Percentiles rank a stretch among this genome's conserved stretches.
phyloP scores from a whole-genome alignment of 1,140 invertebrate genomes.

The Plodia interpunctella region DNA sequence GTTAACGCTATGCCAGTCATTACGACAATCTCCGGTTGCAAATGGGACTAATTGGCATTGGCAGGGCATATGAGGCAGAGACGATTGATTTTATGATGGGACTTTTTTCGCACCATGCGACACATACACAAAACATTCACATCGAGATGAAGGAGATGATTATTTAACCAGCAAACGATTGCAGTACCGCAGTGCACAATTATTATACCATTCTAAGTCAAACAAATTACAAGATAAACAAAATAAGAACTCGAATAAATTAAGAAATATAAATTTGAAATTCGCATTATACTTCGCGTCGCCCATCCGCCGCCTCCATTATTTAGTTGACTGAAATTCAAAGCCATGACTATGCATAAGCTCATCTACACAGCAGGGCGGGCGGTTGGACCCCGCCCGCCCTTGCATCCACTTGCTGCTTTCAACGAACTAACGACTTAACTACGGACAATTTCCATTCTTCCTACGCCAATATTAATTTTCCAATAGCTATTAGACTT shows the following conservation, averaged over 20 bases:
- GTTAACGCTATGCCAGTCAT: neutral
- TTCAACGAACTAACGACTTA: neutral
- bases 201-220: no score
- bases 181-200: no score
- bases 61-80: neutral
- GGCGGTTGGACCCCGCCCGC: neutral
- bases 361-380: no score
- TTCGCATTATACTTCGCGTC: neutral
- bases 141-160: no score
- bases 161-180: no score
- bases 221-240: no score
- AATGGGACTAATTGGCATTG: neutral
- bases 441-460: conserved; percentile 1
- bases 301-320: neutral
- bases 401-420: neutral
- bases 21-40: neutral
- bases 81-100: neutral
- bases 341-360: conserved; percentile 1
- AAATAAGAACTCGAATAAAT: neutral
- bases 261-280: neutral
- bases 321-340: conserved; percentile 7
- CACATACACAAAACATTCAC: neutral
- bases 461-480: neutral
- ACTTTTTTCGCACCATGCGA: neutral
- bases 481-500: neutral